Evolutionary conservation across 2,888 invertebrate genomes (phyloP).

Genomic region (Nephrotoma flavescens): DNA sequence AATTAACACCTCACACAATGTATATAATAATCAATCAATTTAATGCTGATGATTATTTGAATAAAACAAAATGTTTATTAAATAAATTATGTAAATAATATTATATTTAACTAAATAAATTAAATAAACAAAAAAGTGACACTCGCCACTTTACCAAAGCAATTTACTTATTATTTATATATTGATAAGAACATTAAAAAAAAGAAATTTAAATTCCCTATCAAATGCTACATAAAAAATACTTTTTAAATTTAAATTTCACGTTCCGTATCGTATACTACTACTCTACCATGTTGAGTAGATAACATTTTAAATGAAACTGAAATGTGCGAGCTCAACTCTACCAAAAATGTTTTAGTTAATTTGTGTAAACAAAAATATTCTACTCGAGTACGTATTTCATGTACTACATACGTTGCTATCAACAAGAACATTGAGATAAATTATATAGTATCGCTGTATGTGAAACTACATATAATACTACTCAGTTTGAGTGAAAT

Average conservation of each 20-base stretch:
- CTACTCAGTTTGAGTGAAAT: neutral
- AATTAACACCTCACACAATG: neutral
- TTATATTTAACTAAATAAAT: neutral
- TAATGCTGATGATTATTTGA: neutral
- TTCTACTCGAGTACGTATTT: neutral
- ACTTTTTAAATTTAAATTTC: neutral
- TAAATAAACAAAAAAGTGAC: neutral
- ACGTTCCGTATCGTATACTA: neutral
- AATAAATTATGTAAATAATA: neutral
- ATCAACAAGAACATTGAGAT: neutral
- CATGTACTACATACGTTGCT: neutral
- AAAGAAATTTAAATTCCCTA: neutral
- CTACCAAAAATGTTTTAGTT: neutral
- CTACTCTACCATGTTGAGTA: neutral
- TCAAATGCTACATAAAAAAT: neutral
- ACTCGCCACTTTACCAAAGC: neutral
- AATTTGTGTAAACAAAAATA: neutral
- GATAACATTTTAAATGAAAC: neutral
- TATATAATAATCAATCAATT: neutral
- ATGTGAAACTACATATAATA: neutral
- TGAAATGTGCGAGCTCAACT: neutral
- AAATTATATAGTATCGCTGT: neutral
- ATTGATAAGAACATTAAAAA: neutral
- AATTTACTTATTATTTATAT: neutral
- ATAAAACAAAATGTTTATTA: neutral